Conservation (phyloP, 2,113 vertebrate genomes). For the Aleadryas rufinucha region DNA sequence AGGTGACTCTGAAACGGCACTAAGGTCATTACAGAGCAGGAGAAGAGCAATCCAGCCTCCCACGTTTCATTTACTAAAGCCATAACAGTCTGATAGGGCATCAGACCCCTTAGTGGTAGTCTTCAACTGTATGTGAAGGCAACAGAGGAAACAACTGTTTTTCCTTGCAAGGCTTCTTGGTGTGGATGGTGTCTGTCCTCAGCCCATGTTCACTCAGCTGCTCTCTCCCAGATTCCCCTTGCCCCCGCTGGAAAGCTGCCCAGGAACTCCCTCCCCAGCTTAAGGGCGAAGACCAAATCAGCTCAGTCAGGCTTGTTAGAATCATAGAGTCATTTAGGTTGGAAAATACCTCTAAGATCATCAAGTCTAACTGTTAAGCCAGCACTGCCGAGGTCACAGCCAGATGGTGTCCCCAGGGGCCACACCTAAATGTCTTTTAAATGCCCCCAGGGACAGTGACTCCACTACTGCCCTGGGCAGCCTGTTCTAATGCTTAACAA, state of each 20-base stretch:
- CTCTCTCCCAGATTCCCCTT: not conserved
- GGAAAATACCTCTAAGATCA: not conserved
- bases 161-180: not conserved
- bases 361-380: not conserved
- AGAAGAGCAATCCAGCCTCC: not conserved
- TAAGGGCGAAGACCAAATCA: not conserved
- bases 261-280: not conserved
- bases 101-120: not conserved
- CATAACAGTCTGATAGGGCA: not conserved
- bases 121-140: not conserved
- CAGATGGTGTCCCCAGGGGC: not conserved
- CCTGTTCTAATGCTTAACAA: not conserved
- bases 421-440: not conserved
- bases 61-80: not conserved
- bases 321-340: not conserved
- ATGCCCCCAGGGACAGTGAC: not conserved
- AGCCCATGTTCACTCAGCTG: not conserved
- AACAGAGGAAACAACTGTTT: not conserved
- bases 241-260: not conserved
- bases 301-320: not conserved
- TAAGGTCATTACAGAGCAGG: not conserved
- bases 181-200: not conserved
- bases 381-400: not conserved
- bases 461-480: not conserved
- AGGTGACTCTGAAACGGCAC: not conserved